Conservation (phyloP, 2,797 vertebrate species). For the Pygocentrus nattereri region DNA sequence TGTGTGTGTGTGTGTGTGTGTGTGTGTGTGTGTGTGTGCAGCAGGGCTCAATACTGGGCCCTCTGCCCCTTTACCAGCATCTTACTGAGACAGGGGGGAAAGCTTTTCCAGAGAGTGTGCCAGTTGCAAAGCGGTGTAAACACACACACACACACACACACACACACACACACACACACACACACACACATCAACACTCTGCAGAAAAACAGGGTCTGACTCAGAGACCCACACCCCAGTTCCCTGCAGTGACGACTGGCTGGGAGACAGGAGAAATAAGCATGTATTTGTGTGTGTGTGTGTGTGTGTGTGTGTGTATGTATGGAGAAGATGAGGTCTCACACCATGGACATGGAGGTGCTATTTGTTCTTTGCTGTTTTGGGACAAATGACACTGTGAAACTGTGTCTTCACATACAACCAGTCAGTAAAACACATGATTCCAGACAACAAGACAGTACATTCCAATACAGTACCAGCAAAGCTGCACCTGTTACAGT, state of each 20-base stretch:
- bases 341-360: conserved; percentile 10
- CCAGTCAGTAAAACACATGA: too few relatives aligned
- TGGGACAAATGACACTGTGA: not conserved
- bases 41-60: conserved; percentile 31
- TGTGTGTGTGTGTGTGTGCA: conserved; percentile 19
- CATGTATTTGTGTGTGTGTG: conserved; percentile 6
- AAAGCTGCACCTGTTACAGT: not conserved
- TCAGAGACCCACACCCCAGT: conserved; percentile 47
- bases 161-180: conserved; percentile 34
- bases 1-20: conserved; percentile 14
- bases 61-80: conserved; percentile 63
- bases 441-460: too few relatives aligned
- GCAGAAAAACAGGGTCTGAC: conserved; percentile 49
- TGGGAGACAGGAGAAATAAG: conserved; percentile 20
- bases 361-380: not conserved
- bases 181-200: conserved; percentile 25
- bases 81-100: conserved; percentile 53
- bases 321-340: conserved; percentile 38
- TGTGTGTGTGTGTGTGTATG: conserved; percentile 16
- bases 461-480: too few relatives aligned
- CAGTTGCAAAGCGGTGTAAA: conserved; percentile 58
- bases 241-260: conserved; percentile 35
- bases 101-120: conserved; percentile 68
- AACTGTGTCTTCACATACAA: not conserved
- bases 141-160: conserved; percentile 42